Percentiles rank a stretch among this genome's conserved stretches.
Conservation (phyloP, 2,797 vertebrate species). For the Peromyscus aztecus region DNA sequence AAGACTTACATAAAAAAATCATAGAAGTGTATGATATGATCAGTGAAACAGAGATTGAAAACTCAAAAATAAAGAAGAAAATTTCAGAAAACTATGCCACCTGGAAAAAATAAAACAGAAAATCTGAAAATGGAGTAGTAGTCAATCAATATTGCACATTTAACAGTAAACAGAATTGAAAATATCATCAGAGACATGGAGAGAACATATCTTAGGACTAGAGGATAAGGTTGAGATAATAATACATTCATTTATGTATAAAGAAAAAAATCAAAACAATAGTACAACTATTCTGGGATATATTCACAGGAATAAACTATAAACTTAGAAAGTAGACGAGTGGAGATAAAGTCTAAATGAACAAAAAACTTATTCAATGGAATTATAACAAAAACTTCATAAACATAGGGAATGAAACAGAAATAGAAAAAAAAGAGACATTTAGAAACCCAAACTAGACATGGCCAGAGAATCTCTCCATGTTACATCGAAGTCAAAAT, state of each 20-base stretch:
- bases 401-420: background rate
- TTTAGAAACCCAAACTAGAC: background rate
- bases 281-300: background rate
- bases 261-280: background rate
- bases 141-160: background rate
- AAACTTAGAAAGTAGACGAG: background rate
- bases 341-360: background rate
- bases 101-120: background rate
- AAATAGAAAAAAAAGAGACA: background rate
- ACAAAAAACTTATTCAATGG: background rate
- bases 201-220: too few relatives aligned
- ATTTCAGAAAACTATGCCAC: background rate
- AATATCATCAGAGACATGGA: background rate
- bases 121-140: background rate
- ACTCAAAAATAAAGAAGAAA: background rate
- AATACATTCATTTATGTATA: background rate
- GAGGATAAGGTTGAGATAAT: background rate
- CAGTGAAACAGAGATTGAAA: background rate
- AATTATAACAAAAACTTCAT: background rate
- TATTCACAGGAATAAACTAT: background rate
- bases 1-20: background rate
- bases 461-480: background rate
- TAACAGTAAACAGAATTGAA: background rate
- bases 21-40: background rate
- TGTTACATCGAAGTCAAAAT: background rate